A percentile compares a stretch with the other conserved stretches of the same genome.
phyloP scores from a whole-genome alignment of 2,888 invertebrate species.

The Microctonus hyperodae region DNA sequence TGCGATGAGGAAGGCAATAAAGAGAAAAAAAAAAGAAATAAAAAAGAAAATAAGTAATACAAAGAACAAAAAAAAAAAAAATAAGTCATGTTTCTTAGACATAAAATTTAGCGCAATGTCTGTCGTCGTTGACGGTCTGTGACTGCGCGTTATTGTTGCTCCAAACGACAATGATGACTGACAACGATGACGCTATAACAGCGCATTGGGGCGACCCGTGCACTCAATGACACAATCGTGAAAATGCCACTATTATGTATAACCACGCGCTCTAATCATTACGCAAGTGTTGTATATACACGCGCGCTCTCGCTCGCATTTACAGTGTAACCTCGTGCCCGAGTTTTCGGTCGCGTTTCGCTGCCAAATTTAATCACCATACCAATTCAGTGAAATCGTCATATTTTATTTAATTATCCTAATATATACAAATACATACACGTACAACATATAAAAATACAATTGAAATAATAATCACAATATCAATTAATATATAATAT shows the following conservation, averaged over 20 bases:
- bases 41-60: background rate
- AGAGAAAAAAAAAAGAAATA: background rate
- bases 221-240: conserved; percentile 57
- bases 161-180: conserved; percentile 35
- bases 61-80: background rate
- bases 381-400: conserved; percentile 19
- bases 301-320: conserved; percentile 13
- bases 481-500: no score
- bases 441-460: no score
- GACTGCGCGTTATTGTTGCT: conserved; percentile 37
- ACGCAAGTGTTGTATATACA: conserved; percentile 26
- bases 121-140: conserved; percentile 36
- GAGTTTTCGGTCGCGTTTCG: conserved; percentile 32
- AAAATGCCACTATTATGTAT: conserved; percentile 55
- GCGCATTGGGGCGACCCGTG: conserved; percentile 37
- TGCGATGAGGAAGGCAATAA: background rate
- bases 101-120: background rate
- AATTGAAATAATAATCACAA: background rate
- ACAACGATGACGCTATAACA: conserved; percentile 42
- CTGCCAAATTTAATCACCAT: conserved; percentile 32
- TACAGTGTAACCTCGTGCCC: conserved; percentile 26
- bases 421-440: background rate
- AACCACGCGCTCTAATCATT: conserved; percentile 27
- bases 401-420: background rate
- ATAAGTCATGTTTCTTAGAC: background rate